A percentile compares a stretch with the other conserved stretches of the same genome.
These are phyloP conservation scores for Dryococelus australis DNA, from an alignment of 2,888 invertebrate genomes.

Conservation along the genomic window DNA sequence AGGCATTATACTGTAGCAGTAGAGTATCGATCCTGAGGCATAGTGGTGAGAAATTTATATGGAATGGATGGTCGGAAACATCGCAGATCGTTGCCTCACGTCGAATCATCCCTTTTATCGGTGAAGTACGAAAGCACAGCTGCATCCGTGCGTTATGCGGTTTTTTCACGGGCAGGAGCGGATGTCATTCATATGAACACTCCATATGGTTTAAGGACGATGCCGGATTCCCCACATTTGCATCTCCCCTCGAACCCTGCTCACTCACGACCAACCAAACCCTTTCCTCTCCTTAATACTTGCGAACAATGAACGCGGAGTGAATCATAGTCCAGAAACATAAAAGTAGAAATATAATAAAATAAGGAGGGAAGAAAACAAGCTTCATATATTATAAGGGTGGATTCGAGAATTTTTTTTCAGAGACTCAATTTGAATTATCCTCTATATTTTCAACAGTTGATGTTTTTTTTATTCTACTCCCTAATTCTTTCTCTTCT, in stretches of 20 bases:
- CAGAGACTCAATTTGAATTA: not conserved
- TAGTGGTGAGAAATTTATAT: no score
- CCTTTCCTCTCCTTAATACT: not conserved
- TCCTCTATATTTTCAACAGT: not conserved
- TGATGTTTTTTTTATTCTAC: not conserved
- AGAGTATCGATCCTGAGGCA: no score
- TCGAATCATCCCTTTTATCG: no score
- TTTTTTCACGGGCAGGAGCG: not conserved
- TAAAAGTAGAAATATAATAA: not conserved
- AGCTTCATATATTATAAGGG: not conserved
- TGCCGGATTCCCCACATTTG: conserved; percentile 3
- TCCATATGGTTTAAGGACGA: conserved; percentile 16
- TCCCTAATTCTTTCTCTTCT: conserved; percentile 1
- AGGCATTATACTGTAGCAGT: no score
- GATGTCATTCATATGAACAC: conserved; percentile 11
- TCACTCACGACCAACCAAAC: not conserved
- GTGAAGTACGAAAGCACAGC: no score
- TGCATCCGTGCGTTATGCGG: not conserved
- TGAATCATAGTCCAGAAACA: conserved; percentile 2
- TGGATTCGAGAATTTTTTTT: not conserved
- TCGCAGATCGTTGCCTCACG: no score
- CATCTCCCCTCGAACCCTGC: not conserved
- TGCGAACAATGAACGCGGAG: not conserved
- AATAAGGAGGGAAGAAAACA: conserved; percentile 16
- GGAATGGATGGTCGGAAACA: no score